Base-by-base conservation (phyloP, 2,113 vertebrate species). In the Taurulus bubalis region DNA sequence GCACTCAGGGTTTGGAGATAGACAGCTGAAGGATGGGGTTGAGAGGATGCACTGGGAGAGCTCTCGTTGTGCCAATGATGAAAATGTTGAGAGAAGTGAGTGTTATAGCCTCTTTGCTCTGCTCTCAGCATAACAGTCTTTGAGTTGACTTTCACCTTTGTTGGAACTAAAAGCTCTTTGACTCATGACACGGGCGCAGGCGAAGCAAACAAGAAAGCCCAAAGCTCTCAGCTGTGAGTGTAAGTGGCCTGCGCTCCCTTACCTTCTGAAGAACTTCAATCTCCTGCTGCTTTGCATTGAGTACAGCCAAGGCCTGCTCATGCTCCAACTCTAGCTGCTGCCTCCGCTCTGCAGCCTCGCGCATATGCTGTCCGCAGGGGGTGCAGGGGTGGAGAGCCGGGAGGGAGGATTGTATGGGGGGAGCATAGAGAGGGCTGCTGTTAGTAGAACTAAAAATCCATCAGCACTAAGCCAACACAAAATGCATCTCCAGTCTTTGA, bases 251-350 rank as follows among this genome's bases (percentile, higher is more conserved):
- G 77, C 72, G 53, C 76, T 80, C 51, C 7, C 94, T 93, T 93
- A 99, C 98, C 97, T 97, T 97, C 95, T 99, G 98, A 95, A 99
- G 97, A 92, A 99, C 95, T 84, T 99, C 97, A 70, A 99, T 98
- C 94, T 99, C 98, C 96, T 97, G 97, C 96, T 99, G 98, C 92
- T 99, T 99, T 94, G 97, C 96, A 90, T 94, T 97, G 95, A 99
- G 97, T 56, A 97, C 96, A 84, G 96, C 98, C 97, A 99, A 95
- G 93, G 98, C 98, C 93, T 99, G 97, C 93, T 98, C 98, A 98
- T 99, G 98, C 97, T 99, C 98, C 95, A 97, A 85, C 91, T 99
- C 97, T 96, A 99, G 95, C 95, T 99, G 98, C 96, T 99, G 98
- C 96, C 98, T 95, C 95, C 98, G 95, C 75, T 98, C 98, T 40